Evolutionary conservation across 2,888 invertebrate species (phyloP), one percentile per base, ranked within the genome.

Genomic region (Ichneumoninae sp.): DNA sequence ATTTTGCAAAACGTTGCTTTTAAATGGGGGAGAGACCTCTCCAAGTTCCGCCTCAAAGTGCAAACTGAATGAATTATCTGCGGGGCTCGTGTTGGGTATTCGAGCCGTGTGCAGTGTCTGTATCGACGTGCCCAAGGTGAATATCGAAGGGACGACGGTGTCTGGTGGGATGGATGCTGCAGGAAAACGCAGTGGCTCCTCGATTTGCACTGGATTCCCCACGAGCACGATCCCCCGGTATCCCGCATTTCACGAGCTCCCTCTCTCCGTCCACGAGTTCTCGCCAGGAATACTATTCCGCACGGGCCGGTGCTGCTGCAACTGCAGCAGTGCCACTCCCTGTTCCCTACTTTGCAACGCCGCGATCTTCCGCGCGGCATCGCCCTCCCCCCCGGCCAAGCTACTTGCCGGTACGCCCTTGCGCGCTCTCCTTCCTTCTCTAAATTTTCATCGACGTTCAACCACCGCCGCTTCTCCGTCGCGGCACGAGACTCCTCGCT

Each of bases 311-410:
- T 63, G 63, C 63, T 82, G 85, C 81, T 85, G 85, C 83, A 86
- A 84, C 75, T 85, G 86, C 87, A 83, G 83, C 87, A 76, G 83
- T 77, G 88, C 86, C 87, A 86, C 87, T 86, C 86, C 87, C 85
- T 86, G 50, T 83, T 83, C 74, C 79, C 83, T 79, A 68, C 68
- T 81, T 16, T 47, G 13, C 44, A 4, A 47, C 44, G 16, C 44
- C 83, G 70, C 79, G 68, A 73, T 63, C 81, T 83, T 79, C 69
- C 81, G 69, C 74, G 68, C 66, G 69, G 80, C 74, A 66, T 75
- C 60, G 78, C 80, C 66, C 40, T 40, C 44, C 44, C 13, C 44
- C 44, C 16, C 81, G 69, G 73, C 83, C 77, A 63, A 73, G 82
- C 74, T 60, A 86, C 84, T 84, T 75, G 8, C 83, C 83, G 78